Evolutionary conservation across 2,797 vertebrate species (phyloP).

Genomic region (Fratercula arctica): DNA sequence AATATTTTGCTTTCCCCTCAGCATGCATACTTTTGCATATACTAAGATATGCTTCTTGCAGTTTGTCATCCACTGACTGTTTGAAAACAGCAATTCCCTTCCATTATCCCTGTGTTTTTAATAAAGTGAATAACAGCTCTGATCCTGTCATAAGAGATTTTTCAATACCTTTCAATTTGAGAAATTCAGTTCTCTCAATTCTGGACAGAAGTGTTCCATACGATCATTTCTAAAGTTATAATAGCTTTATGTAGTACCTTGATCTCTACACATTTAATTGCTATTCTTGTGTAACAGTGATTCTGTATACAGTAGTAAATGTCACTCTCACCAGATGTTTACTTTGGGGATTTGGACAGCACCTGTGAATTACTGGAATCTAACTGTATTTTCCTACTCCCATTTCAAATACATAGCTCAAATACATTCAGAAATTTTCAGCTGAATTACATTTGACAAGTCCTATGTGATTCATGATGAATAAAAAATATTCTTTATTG

Average conservation of each 20-base stretch:
- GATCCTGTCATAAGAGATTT: constrained; percentile 74
- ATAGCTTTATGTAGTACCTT: constrained; percentile 68
- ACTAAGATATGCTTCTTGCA: constrained; percentile 74
- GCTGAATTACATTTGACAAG: constrained; percentile 71
- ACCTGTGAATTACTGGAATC: constrained; percentile 78
- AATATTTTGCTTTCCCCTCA: constrained; percentile 63
- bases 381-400: constrained; percentile 70
- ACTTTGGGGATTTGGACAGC: constrained; percentile 77
- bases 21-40: constrained; percentile 80
- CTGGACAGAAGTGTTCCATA: constrained; percentile 48
- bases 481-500: constrained; percentile 67
- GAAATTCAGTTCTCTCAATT: constrained; percentile 64
- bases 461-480: constrained; percentile 57
- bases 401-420: constrained; percentile 74
- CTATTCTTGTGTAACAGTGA: constrained; percentile 75
- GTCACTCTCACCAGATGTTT: constrained; percentile 80
- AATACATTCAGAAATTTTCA: constrained; percentile 70
- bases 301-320: constrained; percentile 81
- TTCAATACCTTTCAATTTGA: constrained; percentile 67
- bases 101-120: constrained; percentile 55
- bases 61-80: constrained; percentile 69
- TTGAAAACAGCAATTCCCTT: constrained; percentile 68
- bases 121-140: constrained; percentile 74
- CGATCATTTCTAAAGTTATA: constrained; percentile 64
- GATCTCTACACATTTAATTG: constrained; percentile 76